Percentiles rank a stretch among this genome's conserved stretches.
Evolutionary conservation across 1,140 invertebrate species (phyloP).

Genomic region (Nylanderia fulva): DNA sequence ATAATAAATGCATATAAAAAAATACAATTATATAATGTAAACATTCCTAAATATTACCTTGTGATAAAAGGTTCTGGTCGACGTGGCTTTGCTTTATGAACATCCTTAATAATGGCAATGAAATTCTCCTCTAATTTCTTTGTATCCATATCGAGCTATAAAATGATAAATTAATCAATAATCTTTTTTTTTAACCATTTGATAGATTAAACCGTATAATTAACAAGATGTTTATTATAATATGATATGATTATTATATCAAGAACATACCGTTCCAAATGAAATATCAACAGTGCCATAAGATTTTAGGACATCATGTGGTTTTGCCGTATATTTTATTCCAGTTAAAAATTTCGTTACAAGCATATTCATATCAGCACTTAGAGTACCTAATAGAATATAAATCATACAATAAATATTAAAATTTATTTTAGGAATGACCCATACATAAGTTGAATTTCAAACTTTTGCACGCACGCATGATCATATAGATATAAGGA

Average conservation of each 20-base stretch:
- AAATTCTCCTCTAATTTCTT: slow-evolving; percentile 91
- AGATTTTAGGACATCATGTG: slow-evolving; percentile 89
- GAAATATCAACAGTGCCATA: slow-evolving; percentile 89
- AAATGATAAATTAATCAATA: slow-evolving; percentile 61
- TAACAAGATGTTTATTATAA: not conserved
- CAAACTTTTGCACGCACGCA: not conserved
- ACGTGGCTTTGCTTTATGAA: slow-evolving; percentile 88
- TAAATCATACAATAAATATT: not conserved
- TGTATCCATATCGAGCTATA: slow-evolving; percentile 90
- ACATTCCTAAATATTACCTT: slow-evolving; percentile 83
- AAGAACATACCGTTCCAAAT: slow-evolving; percentile 88
- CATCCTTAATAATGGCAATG: slow-evolving; percentile 87
- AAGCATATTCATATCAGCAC: slow-evolving; percentile 87
- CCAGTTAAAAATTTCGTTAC: slow-evolving; percentile 89
- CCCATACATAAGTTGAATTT: not conserved
- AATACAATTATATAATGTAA: slow-evolving; percentile 15
- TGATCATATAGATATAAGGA: too few species aligned
- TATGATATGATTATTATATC: not conserved
- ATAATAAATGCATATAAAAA: not conserved
- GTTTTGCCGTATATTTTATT: slow-evolving; percentile 88
- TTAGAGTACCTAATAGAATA: slow-evolving; percentile 87
- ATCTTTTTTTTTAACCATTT: not conserved
- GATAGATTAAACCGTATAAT: not conserved
- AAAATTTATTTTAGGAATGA: slow-evolving; percentile 1
- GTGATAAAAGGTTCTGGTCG: slow-evolving; percentile 89